A percentile compares a stretch with the other conserved stretches of the same genome.
These are phyloP conservation scores for Candidula unifasciata DNA, from an alignment of 2,888 invertebrate genomes.

Conservation along the genomic window DNA sequence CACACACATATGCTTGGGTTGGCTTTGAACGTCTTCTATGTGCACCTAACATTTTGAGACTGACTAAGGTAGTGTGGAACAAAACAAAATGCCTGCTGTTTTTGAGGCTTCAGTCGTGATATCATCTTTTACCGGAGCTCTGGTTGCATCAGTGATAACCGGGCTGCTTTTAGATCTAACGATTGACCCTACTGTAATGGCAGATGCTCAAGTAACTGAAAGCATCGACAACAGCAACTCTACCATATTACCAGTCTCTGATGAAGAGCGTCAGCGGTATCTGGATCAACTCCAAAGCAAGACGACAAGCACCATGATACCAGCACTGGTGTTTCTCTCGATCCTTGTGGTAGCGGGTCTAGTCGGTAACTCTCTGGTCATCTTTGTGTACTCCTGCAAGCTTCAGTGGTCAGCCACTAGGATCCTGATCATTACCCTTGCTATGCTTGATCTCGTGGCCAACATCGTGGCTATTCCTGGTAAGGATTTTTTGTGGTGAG, in stretches of 20 bases:
- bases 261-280: background rate
- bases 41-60: too few relatives aligned
- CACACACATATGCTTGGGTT: too few relatives aligned
- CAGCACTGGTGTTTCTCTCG: conserved; percentile 5
- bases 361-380: background rate
- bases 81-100: too few relatives aligned
- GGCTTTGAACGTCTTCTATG: too few relatives aligned
- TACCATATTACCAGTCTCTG: background rate
- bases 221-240: too few relatives aligned
- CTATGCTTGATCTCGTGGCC: conserved; percentile 27
- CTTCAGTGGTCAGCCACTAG: background rate
- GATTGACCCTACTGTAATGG: too few relatives aligned
- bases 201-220: too few relatives aligned
- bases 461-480: conserved; percentile 22
- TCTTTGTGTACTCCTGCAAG: conserved; percentile 14
- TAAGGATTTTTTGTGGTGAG: background rate
- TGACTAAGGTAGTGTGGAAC: too few relatives aligned
- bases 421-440: conserved; percentile 6
- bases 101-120: too few relatives aligned
- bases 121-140: too few relatives aligned
- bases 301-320: conserved; percentile 13
- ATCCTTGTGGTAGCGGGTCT: background rate
- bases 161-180: too few relatives aligned
- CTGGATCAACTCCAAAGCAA: conserved; percentile 1
- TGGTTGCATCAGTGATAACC: too few relatives aligned